phyloP scores from a whole-genome alignment of 2,797 vertebrate genomes.

The Tapirus indicus region DNA sequence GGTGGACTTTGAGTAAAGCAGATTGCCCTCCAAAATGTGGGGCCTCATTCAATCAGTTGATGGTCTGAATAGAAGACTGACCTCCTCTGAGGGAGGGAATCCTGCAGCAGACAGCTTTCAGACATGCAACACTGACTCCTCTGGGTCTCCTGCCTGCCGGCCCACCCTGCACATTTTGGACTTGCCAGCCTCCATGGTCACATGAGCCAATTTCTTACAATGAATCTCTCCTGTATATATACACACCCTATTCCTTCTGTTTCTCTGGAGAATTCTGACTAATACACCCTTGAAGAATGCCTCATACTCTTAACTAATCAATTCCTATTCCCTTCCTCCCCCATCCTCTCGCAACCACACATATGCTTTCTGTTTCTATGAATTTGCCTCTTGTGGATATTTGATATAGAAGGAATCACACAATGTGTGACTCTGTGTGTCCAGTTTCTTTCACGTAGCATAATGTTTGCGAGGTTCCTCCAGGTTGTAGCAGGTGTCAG shows the following conservation, averaged over 20 bases:
- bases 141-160: not conserved
- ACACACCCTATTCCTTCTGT: not conserved
- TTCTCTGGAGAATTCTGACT: not conserved
- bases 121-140: not conserved
- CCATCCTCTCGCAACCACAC: not conserved
- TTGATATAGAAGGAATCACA: no score
- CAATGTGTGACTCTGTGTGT: no score
- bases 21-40: not conserved
- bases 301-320: not conserved
- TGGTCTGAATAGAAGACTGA: not conserved
- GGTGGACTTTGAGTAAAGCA: not conserved
- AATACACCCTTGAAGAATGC: not conserved
- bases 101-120: not conserved
- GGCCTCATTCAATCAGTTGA: not conserved
- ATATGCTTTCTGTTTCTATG: not conserved
- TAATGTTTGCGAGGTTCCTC: no score
- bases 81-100: not conserved
- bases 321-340: not conserved
- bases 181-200: no score
- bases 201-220: not conserved
- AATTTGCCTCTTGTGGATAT: not conserved
- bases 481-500: no score
- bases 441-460: no score
- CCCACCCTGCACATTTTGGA: not conserved
- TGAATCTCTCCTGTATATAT: not conserved